Conservation (phyloP, 2,888 invertebrate species). For the Aspidiotus destructor region DNA sequence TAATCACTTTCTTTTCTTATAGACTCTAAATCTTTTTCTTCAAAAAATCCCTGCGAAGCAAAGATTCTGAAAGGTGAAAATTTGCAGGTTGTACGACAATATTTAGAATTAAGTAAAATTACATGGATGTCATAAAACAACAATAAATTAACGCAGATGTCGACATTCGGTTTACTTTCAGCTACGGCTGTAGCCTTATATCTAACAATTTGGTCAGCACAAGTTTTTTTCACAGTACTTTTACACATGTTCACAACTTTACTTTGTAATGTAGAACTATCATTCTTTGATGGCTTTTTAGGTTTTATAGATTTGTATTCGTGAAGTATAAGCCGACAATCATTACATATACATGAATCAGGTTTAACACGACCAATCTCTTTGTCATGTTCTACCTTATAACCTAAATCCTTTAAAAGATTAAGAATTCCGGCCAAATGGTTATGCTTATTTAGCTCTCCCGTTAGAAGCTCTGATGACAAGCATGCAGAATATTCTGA, state of each 20-base stretch:
- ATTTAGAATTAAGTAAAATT: slow-evolving; percentile 8
- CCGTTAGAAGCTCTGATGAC: not conserved
- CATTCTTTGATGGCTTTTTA: not conserved
- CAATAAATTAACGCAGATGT: slow-evolving; percentile 7
- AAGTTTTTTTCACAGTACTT: slow-evolving; percentile 3
- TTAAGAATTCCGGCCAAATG: slow-evolving; percentile 7
- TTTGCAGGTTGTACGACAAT: slow-evolving; percentile 1
- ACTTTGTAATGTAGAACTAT: not conserved
- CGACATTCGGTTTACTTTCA: not conserved
- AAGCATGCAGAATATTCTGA: not conserved
- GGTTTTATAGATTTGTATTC: slow-evolving; percentile 8
- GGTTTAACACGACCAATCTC: slow-evolving; percentile 7
- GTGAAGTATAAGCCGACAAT: not conserved
- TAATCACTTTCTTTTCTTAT: slow-evolving; percentile 5
- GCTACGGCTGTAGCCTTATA: not conserved
- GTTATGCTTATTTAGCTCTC: not conserved
- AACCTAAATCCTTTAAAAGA: slow-evolving; percentile 3
- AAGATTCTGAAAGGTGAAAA: not conserved
- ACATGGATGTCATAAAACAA: slow-evolving; percentile 4
- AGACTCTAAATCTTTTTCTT: not conserved
- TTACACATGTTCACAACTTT: slow-evolving; percentile 7
- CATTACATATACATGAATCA: slow-evolving; percentile 1
- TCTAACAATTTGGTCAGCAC: slow-evolving; percentile 2
- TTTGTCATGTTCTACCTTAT: slow-evolving; percentile 8
- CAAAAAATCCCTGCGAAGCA: slow-evolving; percentile 6